Evolutionary conservation across 30 jellyfish, hydroid and myxozoan species (phyloP).

Genomic region (Turritopsis dohrnii): DNA sequence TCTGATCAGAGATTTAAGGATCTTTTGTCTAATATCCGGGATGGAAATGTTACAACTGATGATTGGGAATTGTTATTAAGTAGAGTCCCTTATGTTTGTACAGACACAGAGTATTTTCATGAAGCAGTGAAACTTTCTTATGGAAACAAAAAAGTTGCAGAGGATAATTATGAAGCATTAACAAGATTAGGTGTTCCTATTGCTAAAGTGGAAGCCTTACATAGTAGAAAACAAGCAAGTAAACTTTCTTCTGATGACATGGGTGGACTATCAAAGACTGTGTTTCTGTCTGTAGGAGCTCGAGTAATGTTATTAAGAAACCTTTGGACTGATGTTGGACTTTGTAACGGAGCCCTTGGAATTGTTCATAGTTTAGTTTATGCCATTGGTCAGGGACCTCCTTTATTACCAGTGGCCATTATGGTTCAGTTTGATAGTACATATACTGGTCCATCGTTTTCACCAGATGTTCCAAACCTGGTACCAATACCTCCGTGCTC

Average conservation of each 20-base stretch:
- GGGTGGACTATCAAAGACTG: constrained; percentile 39
- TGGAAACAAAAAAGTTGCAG: constrained; percentile 30
- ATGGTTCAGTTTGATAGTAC: constrained; percentile 23
- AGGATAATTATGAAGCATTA: constrained; percentile 7
- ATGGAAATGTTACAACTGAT: not conserved
- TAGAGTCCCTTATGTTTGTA: not conserved
- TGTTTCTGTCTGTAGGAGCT: constrained; percentile 25
- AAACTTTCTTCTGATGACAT: constrained; percentile 42
- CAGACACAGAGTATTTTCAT: not conserved
- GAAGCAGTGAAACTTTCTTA: constrained; percentile 4
- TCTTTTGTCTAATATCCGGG: not conserved
- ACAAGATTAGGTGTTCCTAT: constrained; percentile 14
- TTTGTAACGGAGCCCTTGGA: constrained; percentile 53
- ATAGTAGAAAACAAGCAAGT: constrained; percentile 15
- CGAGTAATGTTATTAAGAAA: constrained; percentile 39
- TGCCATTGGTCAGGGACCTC: constrained; percentile 28
- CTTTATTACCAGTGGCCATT: constrained; percentile 41
- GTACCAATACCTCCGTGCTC: not conserved
- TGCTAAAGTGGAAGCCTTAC: constrained; percentile 34
- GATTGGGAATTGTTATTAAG: not conserved
- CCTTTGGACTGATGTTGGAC: constrained; percentile 57
- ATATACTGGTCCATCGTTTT: constrained; percentile 3
- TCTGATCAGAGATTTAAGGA: not conserved
- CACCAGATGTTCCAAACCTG: not conserved
- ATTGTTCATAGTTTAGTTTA: constrained; percentile 29